Conservation (phyloP, 2,113 vertebrate genomes). For the Puffinus mauretanicus region DNA sequence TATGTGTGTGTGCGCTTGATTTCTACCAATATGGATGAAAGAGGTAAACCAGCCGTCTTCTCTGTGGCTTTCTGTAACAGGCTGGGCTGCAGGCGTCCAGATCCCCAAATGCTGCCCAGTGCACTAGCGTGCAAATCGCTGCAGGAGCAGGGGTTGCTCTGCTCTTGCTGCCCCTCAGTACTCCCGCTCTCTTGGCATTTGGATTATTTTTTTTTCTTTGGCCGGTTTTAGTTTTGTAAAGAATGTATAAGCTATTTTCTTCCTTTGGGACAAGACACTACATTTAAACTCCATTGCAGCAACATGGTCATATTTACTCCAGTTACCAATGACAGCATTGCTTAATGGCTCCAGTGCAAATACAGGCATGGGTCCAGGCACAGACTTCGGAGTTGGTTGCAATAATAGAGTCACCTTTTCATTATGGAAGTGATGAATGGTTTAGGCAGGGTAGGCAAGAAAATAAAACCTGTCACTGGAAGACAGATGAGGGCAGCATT, state of each 20-base stretch:
- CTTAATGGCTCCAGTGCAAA: not conserved
- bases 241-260: not conserved
- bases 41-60: not conserved
- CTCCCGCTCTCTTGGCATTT: not conserved
- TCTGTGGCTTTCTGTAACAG: not conserved
- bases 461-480: not conserved
- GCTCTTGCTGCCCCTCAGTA: not conserved
- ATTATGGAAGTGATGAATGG: not conserved
- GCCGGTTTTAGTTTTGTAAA: not conserved
- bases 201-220: not conserved
- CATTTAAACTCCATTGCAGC: not conserved
- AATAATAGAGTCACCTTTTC: not conserved
- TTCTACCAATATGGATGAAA: not conserved
- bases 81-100: not conserved
- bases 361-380: not conserved
- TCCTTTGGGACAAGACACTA: not conserved
- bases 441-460: not conserved
- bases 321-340: not conserved
- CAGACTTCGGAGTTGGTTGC: not conserved
- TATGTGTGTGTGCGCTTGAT: rapidly evolving
- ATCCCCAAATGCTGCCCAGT: not conserved
- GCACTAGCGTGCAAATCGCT: not conserved
- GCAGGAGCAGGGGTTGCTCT: not conserved
- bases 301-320: not conserved
- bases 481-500: constrained; percentile 54